These are phyloP conservation scores for Mizuhopecten yessoensis DNA, from an alignment of 1,140 invertebrate species.

Conservation along the genomic window DNA sequence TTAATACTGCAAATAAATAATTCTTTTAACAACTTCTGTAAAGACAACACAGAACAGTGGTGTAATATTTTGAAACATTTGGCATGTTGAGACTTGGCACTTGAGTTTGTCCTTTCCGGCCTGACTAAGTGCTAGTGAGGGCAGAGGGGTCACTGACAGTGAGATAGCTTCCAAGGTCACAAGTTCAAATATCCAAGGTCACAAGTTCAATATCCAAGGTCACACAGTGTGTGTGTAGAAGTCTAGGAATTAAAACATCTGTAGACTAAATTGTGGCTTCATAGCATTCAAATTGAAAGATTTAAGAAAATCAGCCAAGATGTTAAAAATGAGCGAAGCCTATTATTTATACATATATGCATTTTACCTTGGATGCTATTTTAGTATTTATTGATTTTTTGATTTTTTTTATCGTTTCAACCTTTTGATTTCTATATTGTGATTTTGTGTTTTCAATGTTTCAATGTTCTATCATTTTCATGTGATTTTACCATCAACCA, in stretches of 20 bases:
- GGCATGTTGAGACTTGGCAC: conserved; percentile 30
- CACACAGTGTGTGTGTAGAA: neutral
- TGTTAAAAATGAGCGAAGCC: too few relatives aligned
- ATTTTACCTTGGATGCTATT: conserved; percentile 31
- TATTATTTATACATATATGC: too few relatives aligned
- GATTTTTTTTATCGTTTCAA: neutral
- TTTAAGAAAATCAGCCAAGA: too few relatives aligned
- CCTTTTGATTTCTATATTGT: conserved; percentile 28
- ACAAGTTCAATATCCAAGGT: neutral
- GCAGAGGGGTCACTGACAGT: conserved; percentile 36
- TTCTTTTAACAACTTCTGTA: neutral
- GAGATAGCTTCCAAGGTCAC: conserved; percentile 12
- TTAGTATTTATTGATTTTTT: too few relatives aligned
- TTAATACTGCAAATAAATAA: neutral
- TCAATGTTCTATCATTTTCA: conserved; percentile 10
- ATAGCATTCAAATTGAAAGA: too few relatives aligned
- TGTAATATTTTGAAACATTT: conserved; percentile 40
- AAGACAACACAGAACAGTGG: neutral
- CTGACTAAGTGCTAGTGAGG: conserved; percentile 25
- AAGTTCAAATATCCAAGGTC: too few relatives aligned
- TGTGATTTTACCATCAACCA: neutral
- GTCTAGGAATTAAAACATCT: too few relatives aligned
- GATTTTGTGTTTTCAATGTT: conserved; percentile 27
- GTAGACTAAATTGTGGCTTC: too few relatives aligned
- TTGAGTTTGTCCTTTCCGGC: neutral